phyloP scores from a whole-genome alignment of 1,140 invertebrate genomes.

The Drosophila parabipectinata region DNA sequence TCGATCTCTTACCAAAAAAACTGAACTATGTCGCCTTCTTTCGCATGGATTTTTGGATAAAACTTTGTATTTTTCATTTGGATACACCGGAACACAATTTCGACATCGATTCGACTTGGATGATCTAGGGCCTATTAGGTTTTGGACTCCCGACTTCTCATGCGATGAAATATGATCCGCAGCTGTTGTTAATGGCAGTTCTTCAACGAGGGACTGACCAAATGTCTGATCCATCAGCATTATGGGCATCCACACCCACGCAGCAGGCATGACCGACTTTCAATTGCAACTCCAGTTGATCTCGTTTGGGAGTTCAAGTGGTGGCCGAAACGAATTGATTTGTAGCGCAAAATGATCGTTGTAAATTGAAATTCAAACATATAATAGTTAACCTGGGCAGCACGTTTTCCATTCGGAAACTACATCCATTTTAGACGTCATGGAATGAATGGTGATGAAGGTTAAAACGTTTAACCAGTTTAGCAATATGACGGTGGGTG shows the following conservation, averaged over 20 bases:
- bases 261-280: conserved; percentile 42
- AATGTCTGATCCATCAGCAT: conserved; percentile 21
- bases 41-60: not conserved
- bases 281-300: conserved; percentile 22
- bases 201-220: conserved; percentile 1
- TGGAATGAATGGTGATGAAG: conserved; percentile 19
- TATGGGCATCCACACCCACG: conserved; percentile 50
- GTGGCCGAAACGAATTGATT: conserved; percentile 51
- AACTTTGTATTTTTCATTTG: conserved; percentile 7
- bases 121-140: not conserved
- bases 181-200: not conserved
- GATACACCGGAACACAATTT: not conserved
- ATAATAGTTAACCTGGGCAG: conserved; percentile 47
- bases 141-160: not conserved
- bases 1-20: conserved; percentile 15
- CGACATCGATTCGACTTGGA: not conserved
- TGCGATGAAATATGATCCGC: not conserved
- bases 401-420: conserved; percentile 30
- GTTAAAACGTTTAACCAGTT: conserved; percentile 36
- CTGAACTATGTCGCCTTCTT: not conserved
- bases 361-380: conserved; percentile 58
- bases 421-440: conserved; percentile 25
- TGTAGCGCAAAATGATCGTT: conserved; percentile 47
- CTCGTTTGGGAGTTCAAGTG: conserved; percentile 20
- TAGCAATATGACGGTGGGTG: conserved; percentile 24